Evolutionary conservation across 2,797 vertebrate species (phyloP).

Genomic region (Betta splendens): DNA sequence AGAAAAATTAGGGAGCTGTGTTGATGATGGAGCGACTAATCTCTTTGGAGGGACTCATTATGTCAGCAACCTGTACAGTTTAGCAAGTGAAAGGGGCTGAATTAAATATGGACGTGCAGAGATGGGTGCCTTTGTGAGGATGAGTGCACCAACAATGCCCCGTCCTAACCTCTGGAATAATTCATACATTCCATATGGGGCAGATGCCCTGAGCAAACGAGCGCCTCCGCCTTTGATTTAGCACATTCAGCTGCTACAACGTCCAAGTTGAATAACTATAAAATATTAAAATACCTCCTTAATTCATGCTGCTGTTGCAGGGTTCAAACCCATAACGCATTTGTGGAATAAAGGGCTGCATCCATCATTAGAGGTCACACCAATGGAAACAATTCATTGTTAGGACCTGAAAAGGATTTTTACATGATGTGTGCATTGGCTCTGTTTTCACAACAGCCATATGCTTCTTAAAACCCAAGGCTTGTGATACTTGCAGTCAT

Average conservation of each 20-base stretch:
- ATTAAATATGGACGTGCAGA: slow-evolving; percentile 74
- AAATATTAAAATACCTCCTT: slow-evolving; percentile 26
- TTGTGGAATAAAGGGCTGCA: slow-evolving; percentile 7
- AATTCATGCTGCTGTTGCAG: slow-evolving; percentile 6
- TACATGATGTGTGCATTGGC: slow-evolving; percentile 54
- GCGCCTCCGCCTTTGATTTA: slow-evolving; percentile 39
- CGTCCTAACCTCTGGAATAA: slow-evolving; percentile 71
- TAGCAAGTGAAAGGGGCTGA: slow-evolving; percentile 69
- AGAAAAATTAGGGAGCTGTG: slow-evolving; percentile 78
- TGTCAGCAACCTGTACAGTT: slow-evolving; percentile 73
- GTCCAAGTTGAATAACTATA: slow-evolving; percentile 46
- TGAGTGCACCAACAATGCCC: slow-evolving; percentile 65
- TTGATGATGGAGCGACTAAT: slow-evolving; percentile 82
- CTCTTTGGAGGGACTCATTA: slow-evolving; percentile 79
- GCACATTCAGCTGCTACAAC: slow-evolving; percentile 25
- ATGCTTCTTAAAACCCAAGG: slow-evolving; percentile 69
- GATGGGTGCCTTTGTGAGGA: slow-evolving; percentile 73
- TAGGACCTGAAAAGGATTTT: slow-evolving; percentile 58
- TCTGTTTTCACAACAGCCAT: slow-evolving; percentile 47
- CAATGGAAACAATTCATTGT: slow-evolving; percentile 40
- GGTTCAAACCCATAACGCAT: slow-evolving; percentile 20
- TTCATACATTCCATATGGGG: slow-evolving; percentile 70
- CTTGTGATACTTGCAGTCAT: slow-evolving; percentile 75
- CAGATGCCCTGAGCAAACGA: slow-evolving; percentile 48
- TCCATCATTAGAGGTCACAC: slow-evolving; percentile 38